Percentiles rank a stretch among this genome's conserved stretches.
phyloP scores from a whole-genome alignment of 2,113 vertebrate genomes.

The Gasterosteus aculeatus region DNA sequence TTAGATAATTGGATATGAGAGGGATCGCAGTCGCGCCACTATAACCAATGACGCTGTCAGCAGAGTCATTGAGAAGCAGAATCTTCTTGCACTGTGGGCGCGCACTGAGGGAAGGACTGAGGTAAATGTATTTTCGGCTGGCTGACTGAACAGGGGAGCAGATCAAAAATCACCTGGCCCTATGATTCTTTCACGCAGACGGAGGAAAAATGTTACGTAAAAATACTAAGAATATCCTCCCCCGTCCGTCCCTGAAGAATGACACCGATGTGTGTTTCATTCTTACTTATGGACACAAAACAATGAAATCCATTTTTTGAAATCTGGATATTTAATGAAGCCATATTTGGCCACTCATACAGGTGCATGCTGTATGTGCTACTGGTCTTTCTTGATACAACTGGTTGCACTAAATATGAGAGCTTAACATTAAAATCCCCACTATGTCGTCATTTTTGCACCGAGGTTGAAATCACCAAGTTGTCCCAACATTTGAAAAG shows the following conservation, averaged over 20 bases:
- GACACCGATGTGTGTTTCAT: constrained; percentile 62
- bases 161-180: constrained; percentile 75
- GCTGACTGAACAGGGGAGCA: constrained; percentile 71
- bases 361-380: background rate
- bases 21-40: constrained; percentile 68
- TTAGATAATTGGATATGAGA: constrained; percentile 84
- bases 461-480: constrained; percentile 11
- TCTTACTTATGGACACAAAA: constrained; percentile 36
- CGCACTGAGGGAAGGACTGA: constrained; percentile 66
- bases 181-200: constrained; percentile 60
- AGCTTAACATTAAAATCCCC: constrained; percentile 19
- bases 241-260: constrained; percentile 57
- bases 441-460: constrained; percentile 18
- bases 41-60: constrained; percentile 77
- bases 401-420: constrained; percentile 3
- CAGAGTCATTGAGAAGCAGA: constrained; percentile 64
- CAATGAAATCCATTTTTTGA: constrained; percentile 32
- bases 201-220: constrained; percentile 59
- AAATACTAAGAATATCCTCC: constrained; percentile 76
- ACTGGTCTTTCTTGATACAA: background rate
- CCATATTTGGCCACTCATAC: background rate
- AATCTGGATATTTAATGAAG: constrained; percentile 10
- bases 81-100: constrained; percentile 72
- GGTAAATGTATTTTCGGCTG: constrained; percentile 71
- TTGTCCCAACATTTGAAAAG: constrained; percentile 1